These are phyloP conservation scores for Harpegnathos saltator DNA, from an alignment of 1,140 invertebrate genomes.

Conservation along the genomic window DNA sequence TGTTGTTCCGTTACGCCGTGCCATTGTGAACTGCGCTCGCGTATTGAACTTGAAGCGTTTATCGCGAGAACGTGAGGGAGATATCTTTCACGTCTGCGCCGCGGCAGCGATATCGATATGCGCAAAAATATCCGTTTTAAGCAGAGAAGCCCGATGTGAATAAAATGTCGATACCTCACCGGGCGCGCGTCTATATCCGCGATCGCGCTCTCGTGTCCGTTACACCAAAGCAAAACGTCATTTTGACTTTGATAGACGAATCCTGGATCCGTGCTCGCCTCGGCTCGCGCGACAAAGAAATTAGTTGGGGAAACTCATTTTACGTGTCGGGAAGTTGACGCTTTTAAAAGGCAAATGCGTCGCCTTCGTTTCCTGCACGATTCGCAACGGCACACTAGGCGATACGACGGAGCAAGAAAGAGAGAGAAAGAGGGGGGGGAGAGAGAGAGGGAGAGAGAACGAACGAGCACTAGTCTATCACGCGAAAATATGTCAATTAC, in stretches of 20 bases:
- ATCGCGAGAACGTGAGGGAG: neutral
- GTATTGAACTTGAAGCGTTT: neutral
- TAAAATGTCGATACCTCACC: conserved; percentile 33
- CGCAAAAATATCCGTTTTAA: neutral
- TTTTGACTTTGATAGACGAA: conserved; percentile 47
- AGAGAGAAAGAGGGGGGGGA: no score
- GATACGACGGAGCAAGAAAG: no score
- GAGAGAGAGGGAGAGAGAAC: no score
- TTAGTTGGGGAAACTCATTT: conserved; percentile 47
- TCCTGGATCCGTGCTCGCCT: conserved; percentile 19
- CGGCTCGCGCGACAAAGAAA: conserved; percentile 31
- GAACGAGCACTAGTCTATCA: no score
- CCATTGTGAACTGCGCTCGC: neutral
- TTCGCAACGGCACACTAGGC: neutral
- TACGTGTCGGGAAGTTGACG: conserved; percentile 5
- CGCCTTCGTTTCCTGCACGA: conserved; percentile 15
- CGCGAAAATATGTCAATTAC: no score
- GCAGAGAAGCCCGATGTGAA: conserved; percentile 13
- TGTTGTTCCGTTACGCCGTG: no score
- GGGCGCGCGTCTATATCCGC: conserved; percentile 13
- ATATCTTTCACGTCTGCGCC: neutral
- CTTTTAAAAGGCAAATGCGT: conserved; percentile 33
- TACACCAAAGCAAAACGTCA: neutral
- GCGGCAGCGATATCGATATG: neutral
- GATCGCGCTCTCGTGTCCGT: conserved; percentile 36